Evolutionary conservation across 2,113 vertebrate genomes (phyloP).

Genomic region (Hoplias malabaricus): DNA sequence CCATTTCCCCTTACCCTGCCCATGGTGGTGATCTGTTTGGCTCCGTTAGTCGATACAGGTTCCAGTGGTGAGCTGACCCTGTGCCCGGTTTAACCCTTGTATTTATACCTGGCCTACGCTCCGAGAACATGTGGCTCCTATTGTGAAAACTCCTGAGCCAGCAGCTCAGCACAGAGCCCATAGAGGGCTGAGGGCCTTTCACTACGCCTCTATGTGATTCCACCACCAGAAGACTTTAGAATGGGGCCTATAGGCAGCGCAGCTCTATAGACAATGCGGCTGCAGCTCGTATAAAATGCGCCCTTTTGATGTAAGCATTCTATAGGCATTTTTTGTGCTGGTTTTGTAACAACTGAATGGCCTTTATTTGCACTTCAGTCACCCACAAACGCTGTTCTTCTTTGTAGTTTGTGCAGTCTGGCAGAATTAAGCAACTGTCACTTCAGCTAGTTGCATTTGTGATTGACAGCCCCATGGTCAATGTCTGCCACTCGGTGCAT

Average conservation of each 20-base stretch:
- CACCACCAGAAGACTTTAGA: constrained; percentile 23
- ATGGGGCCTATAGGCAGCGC: background rate
- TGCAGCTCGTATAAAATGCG: background rate
- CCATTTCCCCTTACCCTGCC: constrained; percentile 40
- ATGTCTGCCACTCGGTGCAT: too few species aligned
- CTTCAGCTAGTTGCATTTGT: too few species aligned
- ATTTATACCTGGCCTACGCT: constrained; percentile 33
- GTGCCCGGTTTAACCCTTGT: background rate
- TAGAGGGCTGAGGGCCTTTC: constrained; percentile 23
- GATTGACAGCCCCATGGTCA: too few species aligned
- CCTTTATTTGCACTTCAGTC: background rate
- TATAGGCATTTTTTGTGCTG: background rate
- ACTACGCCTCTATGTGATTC: constrained; percentile 10
- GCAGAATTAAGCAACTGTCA: too few species aligned
- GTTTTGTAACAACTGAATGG: background rate
- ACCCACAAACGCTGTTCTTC: background rate
- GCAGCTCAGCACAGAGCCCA: constrained; percentile 60
- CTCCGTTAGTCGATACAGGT: background rate
- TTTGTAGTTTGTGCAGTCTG: constrained; percentile 2
- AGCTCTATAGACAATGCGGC: constrained; percentile 1
- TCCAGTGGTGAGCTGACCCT: background rate
- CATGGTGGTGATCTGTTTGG: constrained; percentile 11
- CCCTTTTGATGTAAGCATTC: background rate
- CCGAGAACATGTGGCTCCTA: constrained; percentile 55
- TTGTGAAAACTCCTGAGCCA: constrained; percentile 69